Evolutionary conservation across 1,140 invertebrate species (phyloP).

Genomic region (Stratiolaelaps scimitus): DNA sequence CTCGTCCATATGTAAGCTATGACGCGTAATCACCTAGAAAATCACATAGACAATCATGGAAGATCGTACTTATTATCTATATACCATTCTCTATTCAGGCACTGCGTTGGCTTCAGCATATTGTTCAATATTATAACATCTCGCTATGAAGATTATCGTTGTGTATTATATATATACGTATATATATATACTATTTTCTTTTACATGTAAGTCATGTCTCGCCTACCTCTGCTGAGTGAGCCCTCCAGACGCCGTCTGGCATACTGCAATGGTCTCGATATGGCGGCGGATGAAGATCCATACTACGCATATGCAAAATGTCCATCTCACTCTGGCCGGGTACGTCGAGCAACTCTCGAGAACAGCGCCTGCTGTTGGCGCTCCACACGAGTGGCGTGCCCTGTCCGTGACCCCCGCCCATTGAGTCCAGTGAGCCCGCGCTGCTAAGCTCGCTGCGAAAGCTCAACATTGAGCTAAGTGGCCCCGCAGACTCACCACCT

Average conservation of each 20-base stretch:
- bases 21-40: slow-evolving; percentile 3
- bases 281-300: background rate
- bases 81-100: too few relatives aligned
- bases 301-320: background rate
- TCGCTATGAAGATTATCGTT: too few relatives aligned
- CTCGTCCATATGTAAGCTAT: slow-evolving; percentile 22
- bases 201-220: too few relatives aligned
- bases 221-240: slow-evolving; percentile 11
- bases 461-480: slow-evolving; percentile 15
- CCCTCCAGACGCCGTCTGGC: background rate
- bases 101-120: too few relatives aligned
- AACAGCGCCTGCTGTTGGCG: slow-evolving; percentile 23
- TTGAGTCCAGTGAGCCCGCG: background rate
- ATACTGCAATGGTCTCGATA: too few relatives aligned
- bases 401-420: background rate
- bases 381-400: slow-evolving; percentile 20
- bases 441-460: slow-evolving; percentile 22
- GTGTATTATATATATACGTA: too few relatives aligned
- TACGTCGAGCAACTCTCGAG: slow-evolving; percentile 24
- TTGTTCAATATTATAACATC: too few relatives aligned
- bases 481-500: too few relatives aligned
- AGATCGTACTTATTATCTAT: too few relatives aligned
- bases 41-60: too few relatives aligned
- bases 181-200: too few relatives aligned
- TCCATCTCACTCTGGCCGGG: slow-evolving; percentile 17